Percentiles rank a stretch among this genome's conserved stretches.
These are phyloP conservation scores for Chesias legatella DNA, from an alignment of 2,888 invertebrate species.

Conservation along the genomic window DNA sequence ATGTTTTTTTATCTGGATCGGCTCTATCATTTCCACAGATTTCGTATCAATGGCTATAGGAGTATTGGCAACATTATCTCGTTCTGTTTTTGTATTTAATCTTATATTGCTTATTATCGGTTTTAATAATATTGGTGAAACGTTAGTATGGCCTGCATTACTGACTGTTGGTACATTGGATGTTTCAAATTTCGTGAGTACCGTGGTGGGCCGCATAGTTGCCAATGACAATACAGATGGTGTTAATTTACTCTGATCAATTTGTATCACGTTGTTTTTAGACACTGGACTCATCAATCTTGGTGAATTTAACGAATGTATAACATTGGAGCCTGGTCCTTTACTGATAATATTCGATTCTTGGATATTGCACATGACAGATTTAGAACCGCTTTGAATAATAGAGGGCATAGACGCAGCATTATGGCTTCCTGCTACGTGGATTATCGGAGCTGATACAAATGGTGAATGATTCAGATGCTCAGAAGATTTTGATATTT, in stretches of 20 bases:
- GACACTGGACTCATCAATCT: conserved; percentile 55
- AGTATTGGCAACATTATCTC: conserved; percentile 28
- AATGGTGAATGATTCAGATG: conserved; percentile 51
- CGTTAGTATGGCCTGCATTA: conserved; percentile 53
- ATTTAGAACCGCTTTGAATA: conserved; percentile 58
- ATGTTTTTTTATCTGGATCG: conserved; percentile 24
- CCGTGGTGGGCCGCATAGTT: conserved; percentile 54
- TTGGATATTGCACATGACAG: conserved; percentile 52
- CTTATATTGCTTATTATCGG: conserved; percentile 48
- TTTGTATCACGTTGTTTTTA: conserved; percentile 55
- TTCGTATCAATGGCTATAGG: conserved; percentile 24
- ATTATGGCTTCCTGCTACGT: conserved; percentile 56
- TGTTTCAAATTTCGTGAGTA: conserved; percentile 56
- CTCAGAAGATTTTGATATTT: conserved; percentile 49
- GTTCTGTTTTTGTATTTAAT: conserved; percentile 49
- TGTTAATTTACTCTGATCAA: conserved; percentile 56
- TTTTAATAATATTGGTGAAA: conserved; percentile 64
- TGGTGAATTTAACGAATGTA: conserved; percentile 62
- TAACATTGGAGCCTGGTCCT: conserved; percentile 60
- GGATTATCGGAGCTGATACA: conserved; percentile 56
- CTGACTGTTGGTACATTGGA: conserved; percentile 48
- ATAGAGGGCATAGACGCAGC: conserved; percentile 48
- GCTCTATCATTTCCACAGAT: conserved; percentile 28
- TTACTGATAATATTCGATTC: conserved; percentile 50
- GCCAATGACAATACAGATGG: conserved; percentile 66